Evolutionary conservation across 1,140 invertebrate genomes (phyloP).

Genomic region (Drosophila obscura): DNA sequence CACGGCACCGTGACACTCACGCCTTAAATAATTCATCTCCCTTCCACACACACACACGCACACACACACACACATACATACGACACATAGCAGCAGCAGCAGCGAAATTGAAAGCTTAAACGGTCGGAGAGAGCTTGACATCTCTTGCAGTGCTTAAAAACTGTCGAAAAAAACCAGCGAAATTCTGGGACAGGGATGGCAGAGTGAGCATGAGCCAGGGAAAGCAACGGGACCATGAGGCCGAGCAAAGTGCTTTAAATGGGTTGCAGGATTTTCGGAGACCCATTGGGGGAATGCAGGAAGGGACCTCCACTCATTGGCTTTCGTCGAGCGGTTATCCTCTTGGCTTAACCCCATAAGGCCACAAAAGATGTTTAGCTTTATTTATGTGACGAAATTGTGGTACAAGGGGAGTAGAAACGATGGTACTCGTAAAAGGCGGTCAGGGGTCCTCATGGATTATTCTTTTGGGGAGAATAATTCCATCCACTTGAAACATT

Average conservation of each 20-base stretch:
- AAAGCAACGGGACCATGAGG: conserved; percentile 16
- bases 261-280: conserved; percentile 36
- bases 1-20: background rate
- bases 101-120: conserved; percentile 70
- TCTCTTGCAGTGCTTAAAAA: conserved; percentile 47
- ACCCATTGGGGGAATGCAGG: conserved; percentile 14
- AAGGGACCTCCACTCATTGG: conserved; percentile 44
- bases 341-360: conserved; percentile 69
- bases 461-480: conserved; percentile 7
- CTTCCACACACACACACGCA: conserved; percentile 6
- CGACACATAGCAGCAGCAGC: conserved; percentile 23
- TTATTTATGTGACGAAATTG: conserved; percentile 69
- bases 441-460: conserved; percentile 27
- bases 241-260: conserved; percentile 62
- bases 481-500: background rate
- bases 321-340: conserved; percentile 56
- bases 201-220: background rate
- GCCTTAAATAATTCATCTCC: conserved; percentile 68
- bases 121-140: conserved; percentile 51
- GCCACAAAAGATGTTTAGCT: conserved; percentile 66
- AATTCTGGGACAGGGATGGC: background rate
- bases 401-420: conserved; percentile 24
- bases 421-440: conserved; percentile 6
- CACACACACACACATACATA: background rate
- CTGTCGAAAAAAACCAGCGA: conserved; percentile 30